Evolutionary conservation across 2,888 invertebrate genomes (phyloP).

Genomic region (Ophioninae sp.): DNA sequence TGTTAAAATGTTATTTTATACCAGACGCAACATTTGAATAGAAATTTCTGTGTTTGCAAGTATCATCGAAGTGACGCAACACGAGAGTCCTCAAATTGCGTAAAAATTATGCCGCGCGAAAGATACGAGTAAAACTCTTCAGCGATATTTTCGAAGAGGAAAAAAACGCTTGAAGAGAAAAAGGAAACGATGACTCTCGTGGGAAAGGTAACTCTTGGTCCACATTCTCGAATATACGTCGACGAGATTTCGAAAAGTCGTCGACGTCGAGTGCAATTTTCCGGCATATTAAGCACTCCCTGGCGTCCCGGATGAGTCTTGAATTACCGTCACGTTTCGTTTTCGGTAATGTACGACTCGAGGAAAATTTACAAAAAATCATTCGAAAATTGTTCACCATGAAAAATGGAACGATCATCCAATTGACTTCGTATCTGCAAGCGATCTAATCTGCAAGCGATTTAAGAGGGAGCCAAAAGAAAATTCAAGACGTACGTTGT

Average conservation of each 20-base stretch:
- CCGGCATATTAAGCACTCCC: slow-evolving; percentile 50
- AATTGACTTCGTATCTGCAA: slow-evolving; percentile 29
- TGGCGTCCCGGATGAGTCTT: slow-evolving; percentile 5
- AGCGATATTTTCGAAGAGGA: slow-evolving; percentile 18
- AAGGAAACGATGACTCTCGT: slow-evolving; percentile 29
- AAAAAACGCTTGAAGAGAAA: slow-evolving; percentile 22
- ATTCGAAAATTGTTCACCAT: not conserved
- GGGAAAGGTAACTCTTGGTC: slow-evolving; percentile 13
- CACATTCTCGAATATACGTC: slow-evolving; percentile 6
- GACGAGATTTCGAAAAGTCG: slow-evolving; percentile 21
- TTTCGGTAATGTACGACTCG: slow-evolving; percentile 15
- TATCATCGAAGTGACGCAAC: slow-evolving; percentile 21
- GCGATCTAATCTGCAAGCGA: slow-evolving; percentile 17
- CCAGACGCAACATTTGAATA: not conserved
- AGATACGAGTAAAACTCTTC: slow-evolving; percentile 50
- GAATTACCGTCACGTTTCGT: not conserved
- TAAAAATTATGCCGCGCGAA: slow-evolving; percentile 42
- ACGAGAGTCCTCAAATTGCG: slow-evolving; percentile 18
- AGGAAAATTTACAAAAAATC: not conserved
- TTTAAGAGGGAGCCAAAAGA: slow-evolving; percentile 2
- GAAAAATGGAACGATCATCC: slow-evolving; percentile 1
- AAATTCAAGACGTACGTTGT: slow-evolving; percentile 19
- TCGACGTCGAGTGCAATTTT: slow-evolving; percentile 51
- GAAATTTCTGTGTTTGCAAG: slow-evolving; percentile 25
- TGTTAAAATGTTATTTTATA: not conserved